Conservation (phyloP, 1,140 invertebrate genomes). For the Hylaeus volcanicus region DNA sequence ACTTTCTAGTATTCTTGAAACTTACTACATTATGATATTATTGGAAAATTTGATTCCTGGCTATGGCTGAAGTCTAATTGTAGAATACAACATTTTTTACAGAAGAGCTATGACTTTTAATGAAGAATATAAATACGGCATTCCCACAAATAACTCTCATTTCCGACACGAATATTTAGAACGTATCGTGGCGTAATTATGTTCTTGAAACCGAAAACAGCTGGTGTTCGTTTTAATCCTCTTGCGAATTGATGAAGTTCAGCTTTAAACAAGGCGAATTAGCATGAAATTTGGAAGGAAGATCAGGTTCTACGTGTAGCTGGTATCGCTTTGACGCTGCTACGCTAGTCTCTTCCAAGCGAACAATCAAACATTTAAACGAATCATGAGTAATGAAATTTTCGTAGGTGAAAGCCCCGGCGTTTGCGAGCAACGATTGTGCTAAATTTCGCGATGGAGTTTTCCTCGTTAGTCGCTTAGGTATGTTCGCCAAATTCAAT, state of each 20-base stretch:
- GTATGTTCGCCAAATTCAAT: not conserved
- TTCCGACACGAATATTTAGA: not conserved
- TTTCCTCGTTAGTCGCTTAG: not conserved
- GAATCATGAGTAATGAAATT: slow-evolving; percentile 38
- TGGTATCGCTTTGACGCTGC: slow-evolving; percentile 10
- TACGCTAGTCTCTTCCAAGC: slow-evolving; percentile 8
- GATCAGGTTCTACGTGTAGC: slow-evolving; percentile 1
- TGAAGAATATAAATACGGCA: slow-evolving; percentile 7
- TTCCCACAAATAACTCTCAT: not conserved
- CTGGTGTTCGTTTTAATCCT: slow-evolving; percentile 21
- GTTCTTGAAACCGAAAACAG: not conserved
- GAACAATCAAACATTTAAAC: slow-evolving; percentile 30
- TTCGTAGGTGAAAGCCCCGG: slow-evolving; percentile 2
- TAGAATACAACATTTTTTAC: not conserved
- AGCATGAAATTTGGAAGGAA: slow-evolving; percentile 46
- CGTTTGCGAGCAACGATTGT: not conserved
- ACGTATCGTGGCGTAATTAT: not conserved
- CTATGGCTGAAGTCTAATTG: too few species aligned
- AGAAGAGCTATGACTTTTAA: not conserved
- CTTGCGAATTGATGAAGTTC: slow-evolving; percentile 34
- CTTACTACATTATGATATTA: too few species aligned
- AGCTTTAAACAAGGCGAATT: slow-evolving; percentile 22
- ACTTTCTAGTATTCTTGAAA: too few species aligned
- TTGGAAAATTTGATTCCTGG: too few species aligned
- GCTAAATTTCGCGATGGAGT: not conserved